These are phyloP conservation scores for Hucho hucho DNA, from an alignment of 2,113 vertebrate species.

Conservation along the genomic window DNA sequence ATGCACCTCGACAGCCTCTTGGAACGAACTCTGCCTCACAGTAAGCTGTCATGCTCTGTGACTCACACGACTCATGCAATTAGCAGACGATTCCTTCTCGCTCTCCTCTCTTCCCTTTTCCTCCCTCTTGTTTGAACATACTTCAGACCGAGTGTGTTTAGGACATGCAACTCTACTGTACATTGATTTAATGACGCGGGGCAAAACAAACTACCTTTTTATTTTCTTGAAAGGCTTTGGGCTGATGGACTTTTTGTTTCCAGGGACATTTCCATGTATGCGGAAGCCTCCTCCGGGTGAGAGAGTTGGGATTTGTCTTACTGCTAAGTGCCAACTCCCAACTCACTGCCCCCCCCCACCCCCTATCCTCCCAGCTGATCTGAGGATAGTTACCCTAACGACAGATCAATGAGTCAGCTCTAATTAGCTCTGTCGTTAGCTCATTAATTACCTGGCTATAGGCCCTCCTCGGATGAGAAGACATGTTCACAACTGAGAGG, in stretches of 20 bases:
- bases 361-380: background rate
- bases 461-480: background rate
- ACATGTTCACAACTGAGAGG: background rate
- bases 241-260: conserved; percentile 17
- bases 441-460: conserved; percentile 1
- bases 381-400: background rate
- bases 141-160: background rate
- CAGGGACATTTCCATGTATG: conserved; percentile 32
- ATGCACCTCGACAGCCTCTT: background rate
- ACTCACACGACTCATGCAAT: background rate
- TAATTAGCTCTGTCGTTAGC: conserved; percentile 9
- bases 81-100: background rate
- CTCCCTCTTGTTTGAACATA: background rate
- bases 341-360: background rate
- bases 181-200: too few relatives aligned
- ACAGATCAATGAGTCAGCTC: background rate
- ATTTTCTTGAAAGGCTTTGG: background rate
- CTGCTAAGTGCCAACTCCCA: conserved; percentile 9
- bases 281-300: background rate
- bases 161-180: background rate
- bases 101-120: background rate
- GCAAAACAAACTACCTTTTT: background rate
- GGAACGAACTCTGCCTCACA: background rate
- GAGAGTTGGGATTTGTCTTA: conserved; percentile 1
- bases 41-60: conserved; percentile 4